Evolutionary conservation across 2,113 vertebrate species (phyloP).

Genomic region (Apodemus sylvaticus): DNA sequence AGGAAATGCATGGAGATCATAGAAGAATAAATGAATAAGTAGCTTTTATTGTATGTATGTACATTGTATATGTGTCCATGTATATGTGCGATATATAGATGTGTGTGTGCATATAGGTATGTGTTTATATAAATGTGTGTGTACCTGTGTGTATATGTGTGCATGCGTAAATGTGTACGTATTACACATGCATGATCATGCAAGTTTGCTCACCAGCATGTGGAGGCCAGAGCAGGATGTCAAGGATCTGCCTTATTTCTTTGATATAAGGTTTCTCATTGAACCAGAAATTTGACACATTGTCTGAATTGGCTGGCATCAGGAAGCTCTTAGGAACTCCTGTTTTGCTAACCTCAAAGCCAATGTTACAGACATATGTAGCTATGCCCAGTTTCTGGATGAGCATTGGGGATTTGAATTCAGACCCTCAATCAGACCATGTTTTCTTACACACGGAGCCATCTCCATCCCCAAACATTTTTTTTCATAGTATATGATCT

Average conservation of each 20-base stretch:
- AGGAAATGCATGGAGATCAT: not conserved
- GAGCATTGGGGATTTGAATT: not conserved
- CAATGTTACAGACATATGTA: not conserved
- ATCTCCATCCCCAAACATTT: not conserved
- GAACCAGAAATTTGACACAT: not conserved
- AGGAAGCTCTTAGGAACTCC: not conserved
- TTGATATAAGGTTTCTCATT: not conserved
- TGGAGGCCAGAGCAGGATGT: not conserved
- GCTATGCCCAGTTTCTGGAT: not conserved
- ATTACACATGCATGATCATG: not conserved
- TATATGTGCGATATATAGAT: not conserved
- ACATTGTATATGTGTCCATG: not conserved
- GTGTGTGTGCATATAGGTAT: not conserved
- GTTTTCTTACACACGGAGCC: too few relatives aligned
- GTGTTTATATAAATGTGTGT: not conserved
- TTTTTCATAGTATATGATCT: not conserved
- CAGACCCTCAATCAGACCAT: not conserved
- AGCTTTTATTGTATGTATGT: not conserved
- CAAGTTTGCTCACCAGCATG: not conserved
- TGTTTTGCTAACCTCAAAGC: not conserved
- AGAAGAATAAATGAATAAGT: not conserved
- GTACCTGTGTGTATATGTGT: too few relatives aligned
- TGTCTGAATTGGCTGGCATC: not conserved
- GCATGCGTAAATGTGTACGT: not conserved
- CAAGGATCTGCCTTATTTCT: not conserved